Evolutionary conservation across 2,797 vertebrate genomes (phyloP).

Genomic region (Iguana delicatissima): DNA sequence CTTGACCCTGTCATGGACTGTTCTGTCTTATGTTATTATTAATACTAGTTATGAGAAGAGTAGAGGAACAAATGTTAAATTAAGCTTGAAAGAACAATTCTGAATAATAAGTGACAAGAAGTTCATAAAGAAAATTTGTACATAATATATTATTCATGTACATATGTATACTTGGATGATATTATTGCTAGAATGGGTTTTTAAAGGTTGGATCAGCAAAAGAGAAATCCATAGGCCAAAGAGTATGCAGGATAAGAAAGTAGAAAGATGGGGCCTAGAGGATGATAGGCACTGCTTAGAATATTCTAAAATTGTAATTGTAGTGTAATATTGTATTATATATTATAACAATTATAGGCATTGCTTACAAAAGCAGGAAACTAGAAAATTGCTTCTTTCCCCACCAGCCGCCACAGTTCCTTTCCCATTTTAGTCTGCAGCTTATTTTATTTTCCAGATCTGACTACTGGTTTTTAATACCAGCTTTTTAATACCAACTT

Average conservation of each 20-base stretch:
- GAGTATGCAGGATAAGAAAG: background rate
- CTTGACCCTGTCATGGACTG: background rate
- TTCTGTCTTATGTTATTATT: constrained; percentile 41
- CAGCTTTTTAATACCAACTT: background rate
- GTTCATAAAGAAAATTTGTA: background rate
- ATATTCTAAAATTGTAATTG: no score
- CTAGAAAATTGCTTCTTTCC: no score
- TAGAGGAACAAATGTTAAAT: background rate
- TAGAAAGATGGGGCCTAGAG: background rate
- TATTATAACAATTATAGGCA: no score
- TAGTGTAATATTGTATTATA: no score
- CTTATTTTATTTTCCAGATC: background rate
- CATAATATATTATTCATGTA: no score
- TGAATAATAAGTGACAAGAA: constrained; percentile 49
- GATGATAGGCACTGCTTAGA: background rate
- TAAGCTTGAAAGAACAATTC: constrained; percentile 48
- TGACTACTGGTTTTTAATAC: background rate
- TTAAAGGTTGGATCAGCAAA: background rate
- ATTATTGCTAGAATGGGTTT: background rate
- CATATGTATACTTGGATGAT: background rate
- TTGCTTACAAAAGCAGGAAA: no score
- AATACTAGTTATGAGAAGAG: constrained; percentile 39
- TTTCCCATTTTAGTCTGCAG: no score
- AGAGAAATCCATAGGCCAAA: background rate
- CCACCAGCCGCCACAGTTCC: no score